Base-by-base conservation (phyloP, 2,797 vertebrate genomes). In the Carduelis carduelis region DNA sequence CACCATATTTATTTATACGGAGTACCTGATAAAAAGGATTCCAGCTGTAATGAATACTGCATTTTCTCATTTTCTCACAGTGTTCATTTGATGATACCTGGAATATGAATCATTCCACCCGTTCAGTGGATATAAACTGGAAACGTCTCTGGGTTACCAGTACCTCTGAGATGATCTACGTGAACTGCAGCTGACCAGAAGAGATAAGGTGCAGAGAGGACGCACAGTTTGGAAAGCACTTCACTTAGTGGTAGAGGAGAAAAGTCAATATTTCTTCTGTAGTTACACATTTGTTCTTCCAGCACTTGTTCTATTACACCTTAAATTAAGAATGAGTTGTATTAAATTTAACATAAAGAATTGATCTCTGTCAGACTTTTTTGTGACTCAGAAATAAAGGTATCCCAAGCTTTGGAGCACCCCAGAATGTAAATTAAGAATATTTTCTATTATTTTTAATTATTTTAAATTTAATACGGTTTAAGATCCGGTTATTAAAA, bases 11-110 rank as follows among this genome's bases (percentile, higher is more conserved):
- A 95, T 92, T 97, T 89, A 61, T 90, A 72, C 39, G 93, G 83
- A 44, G 12, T 82, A 89, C 84, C 85, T 96, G 95, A 93, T 84
- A 92, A 95, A 97, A 96, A 94, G 15, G 60, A 94, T 79, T 69
- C 57, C 92, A 96, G 76, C 34, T 89, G 66, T n/a, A 63, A 72
- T 66, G 78, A 94, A 87, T 75, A 32, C 68, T 59, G 43, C 1
- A 1, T 46, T 93, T 89, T 71, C 39, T 92, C 37, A 80, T 57
- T 35, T 7, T 89, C 43, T 83, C 12, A 17, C n/a, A 27, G 35
- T 69, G 34, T 53, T 83, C 35, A n/a, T 63, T 91, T 94, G 94
- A 41, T 71, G 69, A 57, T 32, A 59, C 7, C 7, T 21, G 37
- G 44, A 81, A 71, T 66, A 90, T 53, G 30, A 89, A 69, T 80